Evolutionary conservation across 2,113 vertebrate genomes (phyloP).

Genomic region (Malurus melanocephalus): DNA sequence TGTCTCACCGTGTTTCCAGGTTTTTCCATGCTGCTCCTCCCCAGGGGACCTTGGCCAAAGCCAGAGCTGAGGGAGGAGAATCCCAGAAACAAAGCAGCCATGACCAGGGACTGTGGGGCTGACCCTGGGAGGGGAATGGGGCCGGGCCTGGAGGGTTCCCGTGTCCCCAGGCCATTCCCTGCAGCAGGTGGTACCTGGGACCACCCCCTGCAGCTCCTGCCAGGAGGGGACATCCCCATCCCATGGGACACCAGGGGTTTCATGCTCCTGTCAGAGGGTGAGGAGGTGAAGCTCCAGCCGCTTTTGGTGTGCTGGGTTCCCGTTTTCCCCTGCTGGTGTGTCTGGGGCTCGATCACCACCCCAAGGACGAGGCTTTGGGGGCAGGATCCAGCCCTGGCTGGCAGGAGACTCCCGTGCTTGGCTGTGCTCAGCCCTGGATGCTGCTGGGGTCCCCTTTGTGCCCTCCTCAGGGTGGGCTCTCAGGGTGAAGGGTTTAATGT

Average conservation of each 20-base stretch:
- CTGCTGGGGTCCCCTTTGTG: neutral
- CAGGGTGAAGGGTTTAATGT: neutral
- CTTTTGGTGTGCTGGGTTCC: neutral
- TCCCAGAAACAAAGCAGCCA: neutral
- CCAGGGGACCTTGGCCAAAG: neutral
- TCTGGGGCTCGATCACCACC: neutral
- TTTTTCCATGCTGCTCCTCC: neutral
- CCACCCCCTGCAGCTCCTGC: accelerated
- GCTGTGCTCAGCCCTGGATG: accelerated
- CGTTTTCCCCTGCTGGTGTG: neutral
- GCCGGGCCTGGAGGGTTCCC: neutral
- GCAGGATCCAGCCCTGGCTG: neutral
- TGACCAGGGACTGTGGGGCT: accelerated
- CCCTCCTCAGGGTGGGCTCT: neutral
- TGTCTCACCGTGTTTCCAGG: neutral
- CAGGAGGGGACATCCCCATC: neutral
- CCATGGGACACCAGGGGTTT: accelerated
- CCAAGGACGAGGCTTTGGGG: accelerated
- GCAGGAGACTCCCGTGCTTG: neutral
- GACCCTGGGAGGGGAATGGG: no score
- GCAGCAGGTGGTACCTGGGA: neutral
- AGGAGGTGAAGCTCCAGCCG: neutral
- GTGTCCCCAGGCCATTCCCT: accelerated
- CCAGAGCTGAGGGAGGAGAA: neutral
- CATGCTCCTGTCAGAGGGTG: accelerated